These are phyloP conservation scores for Coelopa frigida DNA, from an alignment of 1,140 invertebrate species.

Conservation along the genomic window DNA sequence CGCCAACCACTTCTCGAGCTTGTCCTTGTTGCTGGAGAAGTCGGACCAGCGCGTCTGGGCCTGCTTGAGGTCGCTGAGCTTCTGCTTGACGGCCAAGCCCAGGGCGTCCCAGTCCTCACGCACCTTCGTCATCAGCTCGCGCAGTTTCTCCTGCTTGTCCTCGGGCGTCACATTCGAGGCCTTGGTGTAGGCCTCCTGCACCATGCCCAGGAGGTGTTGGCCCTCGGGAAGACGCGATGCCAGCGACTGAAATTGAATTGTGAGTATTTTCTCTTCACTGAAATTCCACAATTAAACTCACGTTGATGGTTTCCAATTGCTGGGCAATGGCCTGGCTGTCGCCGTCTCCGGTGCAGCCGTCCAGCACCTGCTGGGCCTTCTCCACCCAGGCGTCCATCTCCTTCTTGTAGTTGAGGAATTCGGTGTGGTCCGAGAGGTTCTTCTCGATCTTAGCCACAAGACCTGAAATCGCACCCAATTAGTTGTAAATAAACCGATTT, in stretches of 20 bases:
- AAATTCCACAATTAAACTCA: conserved; percentile 28
- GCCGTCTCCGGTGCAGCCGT: conserved; percentile 74
- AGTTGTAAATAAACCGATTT: not conserved
- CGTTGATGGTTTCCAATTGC: conserved; percentile 70
- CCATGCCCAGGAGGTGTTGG: conserved; percentile 69
- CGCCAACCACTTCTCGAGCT: conserved; percentile 63
- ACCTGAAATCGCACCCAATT: conserved; percentile 26
- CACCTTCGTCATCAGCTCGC: conserved; percentile 65
- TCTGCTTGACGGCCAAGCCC: conserved; percentile 70
- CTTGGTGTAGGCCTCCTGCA: conserved; percentile 78
- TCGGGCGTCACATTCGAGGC: conserved; percentile 71
- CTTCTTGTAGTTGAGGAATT: conserved; percentile 77
- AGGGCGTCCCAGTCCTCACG: conserved; percentile 76
- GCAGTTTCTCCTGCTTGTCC: conserved; percentile 69
- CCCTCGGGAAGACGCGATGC: conserved; percentile 72
- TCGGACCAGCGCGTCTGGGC: conserved; percentile 73
- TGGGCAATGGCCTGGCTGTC: conserved; percentile 70
- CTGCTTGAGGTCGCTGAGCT: conserved; percentile 69
- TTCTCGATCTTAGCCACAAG: conserved; percentile 78
- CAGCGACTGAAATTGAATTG: conserved; percentile 47
- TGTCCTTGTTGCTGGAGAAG: conserved; percentile 61
- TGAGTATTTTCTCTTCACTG: not conserved
- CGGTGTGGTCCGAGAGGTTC: conserved; percentile 79
- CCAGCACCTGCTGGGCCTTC: conserved; percentile 66
- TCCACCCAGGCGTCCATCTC: conserved; percentile 75